Percentiles rank a stretch among this genome's conserved stretches.
phyloP scores from a whole-genome alignment of 1,140 invertebrate genomes.

The Coenobita brevimanus region DNA sequence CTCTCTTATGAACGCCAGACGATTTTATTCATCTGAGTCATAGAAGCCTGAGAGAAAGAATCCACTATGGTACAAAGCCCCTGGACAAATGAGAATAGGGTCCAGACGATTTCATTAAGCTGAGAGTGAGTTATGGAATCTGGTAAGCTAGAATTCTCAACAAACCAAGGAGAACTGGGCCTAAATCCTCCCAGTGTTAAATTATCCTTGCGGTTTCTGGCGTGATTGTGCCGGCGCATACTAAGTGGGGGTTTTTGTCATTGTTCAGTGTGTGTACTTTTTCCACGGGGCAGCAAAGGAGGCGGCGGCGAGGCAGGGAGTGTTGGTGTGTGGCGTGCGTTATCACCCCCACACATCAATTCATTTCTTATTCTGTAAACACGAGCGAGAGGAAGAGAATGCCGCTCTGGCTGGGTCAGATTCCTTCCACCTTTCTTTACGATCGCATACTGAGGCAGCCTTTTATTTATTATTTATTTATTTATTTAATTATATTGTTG shows the following conservation, averaged over 20 bases:
- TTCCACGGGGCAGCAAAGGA: conserved; percentile 27
- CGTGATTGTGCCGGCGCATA: conserved; percentile 57
- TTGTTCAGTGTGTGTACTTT: conserved; percentile 46
- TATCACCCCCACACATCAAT: conserved; percentile 53
- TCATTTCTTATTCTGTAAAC: conserved; percentile 60
- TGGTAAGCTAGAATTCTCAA: no score
- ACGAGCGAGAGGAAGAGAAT: conserved; percentile 47
- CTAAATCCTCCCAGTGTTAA: conserved; percentile 41
- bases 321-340: conserved; percentile 48
- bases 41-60: no score
- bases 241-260: conserved; percentile 50
- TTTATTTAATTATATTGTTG: no score
- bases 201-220: conserved; percentile 41
- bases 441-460: not conserved
- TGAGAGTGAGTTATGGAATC: no score
- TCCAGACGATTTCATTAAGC: no score
- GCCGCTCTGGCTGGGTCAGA: conserved; percentile 35
- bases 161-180: conserved; percentile 17
- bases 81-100: no score
- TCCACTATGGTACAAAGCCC: no score
- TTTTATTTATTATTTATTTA: no score
- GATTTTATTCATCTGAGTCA: no score
- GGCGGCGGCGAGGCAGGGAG: not conserved
- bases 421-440: conserved; percentile 31
- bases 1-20: no score